Evolutionary conservation across 2,113 vertebrate species (phyloP).

Genomic region (Apteryx mantelli): DNA sequence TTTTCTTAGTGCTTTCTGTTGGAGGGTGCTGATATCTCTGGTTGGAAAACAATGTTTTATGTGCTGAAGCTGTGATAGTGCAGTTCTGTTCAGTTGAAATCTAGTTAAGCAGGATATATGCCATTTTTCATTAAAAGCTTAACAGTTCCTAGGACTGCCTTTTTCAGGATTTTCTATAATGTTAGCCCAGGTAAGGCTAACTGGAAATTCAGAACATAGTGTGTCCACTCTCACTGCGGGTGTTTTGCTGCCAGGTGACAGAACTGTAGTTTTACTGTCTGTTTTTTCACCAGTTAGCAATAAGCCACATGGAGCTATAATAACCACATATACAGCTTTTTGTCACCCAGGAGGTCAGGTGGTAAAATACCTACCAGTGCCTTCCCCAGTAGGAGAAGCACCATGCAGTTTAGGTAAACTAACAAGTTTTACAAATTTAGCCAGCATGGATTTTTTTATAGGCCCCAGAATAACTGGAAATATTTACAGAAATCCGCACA

Average conservation of each 20-base stretch:
- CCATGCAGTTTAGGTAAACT: background rate
- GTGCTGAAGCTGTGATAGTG: background rate
- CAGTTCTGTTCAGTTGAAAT: background rate
- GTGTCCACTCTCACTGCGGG: background rate
- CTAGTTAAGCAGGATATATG: background rate
- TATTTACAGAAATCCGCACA: background rate
- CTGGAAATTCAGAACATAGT: background rate
- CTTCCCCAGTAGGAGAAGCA: background rate
- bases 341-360: background rate
- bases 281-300: background rate
- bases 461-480: background rate
- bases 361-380: background rate
- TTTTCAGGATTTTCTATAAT: background rate
- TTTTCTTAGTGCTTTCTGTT: background rate
- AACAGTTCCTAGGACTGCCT: background rate
- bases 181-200: background rate
- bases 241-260: background rate
- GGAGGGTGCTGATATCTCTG: background rate
- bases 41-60: background rate
- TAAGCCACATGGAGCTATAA: background rate
- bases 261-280: background rate
- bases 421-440: background rate
- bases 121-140: background rate
- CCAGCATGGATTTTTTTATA: background rate
- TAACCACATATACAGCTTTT: background rate